Conservation (phyloP, 2,888 invertebrate species). For the Tigriopus californicus region DNA sequence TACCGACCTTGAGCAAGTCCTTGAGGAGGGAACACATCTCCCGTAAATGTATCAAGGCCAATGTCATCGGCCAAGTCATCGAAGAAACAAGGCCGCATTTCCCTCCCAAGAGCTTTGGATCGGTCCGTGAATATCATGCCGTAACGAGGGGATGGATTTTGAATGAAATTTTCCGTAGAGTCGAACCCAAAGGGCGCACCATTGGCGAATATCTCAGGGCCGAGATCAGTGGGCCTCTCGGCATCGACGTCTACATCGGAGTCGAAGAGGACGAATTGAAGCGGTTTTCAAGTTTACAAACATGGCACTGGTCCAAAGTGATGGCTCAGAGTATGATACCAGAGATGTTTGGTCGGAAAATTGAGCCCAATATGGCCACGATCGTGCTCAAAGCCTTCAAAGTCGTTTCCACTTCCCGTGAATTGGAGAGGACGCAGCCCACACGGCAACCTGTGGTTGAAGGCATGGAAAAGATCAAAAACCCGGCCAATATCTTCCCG, state of each 20-base stretch:
- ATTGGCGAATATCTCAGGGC: conserved; percentile 7
- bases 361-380: too few species aligned
- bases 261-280: background rate
- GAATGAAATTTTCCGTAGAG: conserved; percentile 6
- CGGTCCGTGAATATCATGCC: conserved; percentile 2
- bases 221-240: background rate
- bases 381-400: too few species aligned
- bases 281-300: too few species aligned
- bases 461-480: too few species aligned
- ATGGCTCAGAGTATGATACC: too few species aligned
- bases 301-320: too few species aligned
- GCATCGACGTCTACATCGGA: background rate
- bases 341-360: too few species aligned
- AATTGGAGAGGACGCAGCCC: too few species aligned
- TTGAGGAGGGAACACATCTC: background rate
- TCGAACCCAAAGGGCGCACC: background rate
- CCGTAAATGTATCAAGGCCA: background rate
- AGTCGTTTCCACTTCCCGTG: too few species aligned
- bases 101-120: background rate
- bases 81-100: background rate
- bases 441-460: too few species aligned
- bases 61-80: background rate
- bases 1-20: background rate
- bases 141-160: conserved; percentile 1
- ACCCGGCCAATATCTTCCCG: too few species aligned